Conservation (phyloP, 2,888 invertebrate species). For the Oligia fasciuncula region DNA sequence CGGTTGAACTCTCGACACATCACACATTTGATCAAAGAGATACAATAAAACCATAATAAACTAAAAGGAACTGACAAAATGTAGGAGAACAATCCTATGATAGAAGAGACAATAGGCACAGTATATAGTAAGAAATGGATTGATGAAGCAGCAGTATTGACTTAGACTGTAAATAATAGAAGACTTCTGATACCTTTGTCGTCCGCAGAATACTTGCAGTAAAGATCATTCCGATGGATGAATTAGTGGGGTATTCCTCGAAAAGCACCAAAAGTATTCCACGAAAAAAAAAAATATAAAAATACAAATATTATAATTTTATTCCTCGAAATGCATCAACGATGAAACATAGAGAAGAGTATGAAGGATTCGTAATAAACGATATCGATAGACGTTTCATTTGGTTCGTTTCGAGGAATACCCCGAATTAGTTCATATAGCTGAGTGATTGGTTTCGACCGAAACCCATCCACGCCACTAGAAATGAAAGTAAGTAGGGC, state of each 20-base stretch:
- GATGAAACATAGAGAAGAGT: no score
- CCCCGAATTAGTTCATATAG: background rate
- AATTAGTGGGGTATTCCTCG: no score
- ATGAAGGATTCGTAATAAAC: no score
- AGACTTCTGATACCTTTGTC: background rate
- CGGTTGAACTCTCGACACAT: background rate
- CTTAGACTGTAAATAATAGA: no score
- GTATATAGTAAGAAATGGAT: background rate
- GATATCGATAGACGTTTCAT: no score
- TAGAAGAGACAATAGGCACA: background rate
- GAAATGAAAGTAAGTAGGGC: constrained; percentile 6
- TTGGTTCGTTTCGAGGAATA: no score
- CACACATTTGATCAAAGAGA: background rate
- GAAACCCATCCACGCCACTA: background rate
- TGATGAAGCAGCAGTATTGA: background rate
- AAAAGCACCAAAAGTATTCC: no score
- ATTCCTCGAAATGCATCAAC: no score
- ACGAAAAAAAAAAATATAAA: no score
- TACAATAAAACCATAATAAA: background rate
- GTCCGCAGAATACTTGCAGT: background rate
- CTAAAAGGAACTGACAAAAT: background rate
- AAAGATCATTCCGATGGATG: background rate
- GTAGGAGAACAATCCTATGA: background rate
- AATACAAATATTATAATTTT: no score
- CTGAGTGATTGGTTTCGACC: background rate